Conservation (phyloP, 2,888 invertebrate species). For the Psylliodes chrysocephalus region DNA sequence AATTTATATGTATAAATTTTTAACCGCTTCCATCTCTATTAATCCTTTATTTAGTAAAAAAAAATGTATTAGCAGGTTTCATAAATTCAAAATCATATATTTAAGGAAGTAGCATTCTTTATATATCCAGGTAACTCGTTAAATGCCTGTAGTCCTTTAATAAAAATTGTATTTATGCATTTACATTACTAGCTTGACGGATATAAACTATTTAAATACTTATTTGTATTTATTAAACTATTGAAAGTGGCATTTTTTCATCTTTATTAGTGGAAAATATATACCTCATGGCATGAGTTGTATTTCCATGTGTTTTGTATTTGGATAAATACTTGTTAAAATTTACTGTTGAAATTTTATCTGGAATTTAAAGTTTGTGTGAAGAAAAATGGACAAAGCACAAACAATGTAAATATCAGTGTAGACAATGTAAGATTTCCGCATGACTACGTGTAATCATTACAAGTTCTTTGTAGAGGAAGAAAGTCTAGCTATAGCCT, state of each 20-base stretch:
- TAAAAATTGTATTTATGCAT: too few species aligned
- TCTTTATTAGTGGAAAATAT: conserved; percentile 32
- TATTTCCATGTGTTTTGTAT: conserved; percentile 40
- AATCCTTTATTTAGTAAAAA: too few species aligned
- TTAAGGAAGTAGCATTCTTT: too few species aligned
- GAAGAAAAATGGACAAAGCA: conserved; percentile 36
- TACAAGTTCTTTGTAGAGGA: neutral
- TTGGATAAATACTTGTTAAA: conserved; percentile 51
- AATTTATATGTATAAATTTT: too few species aligned
- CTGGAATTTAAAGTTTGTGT: conserved; percentile 42
- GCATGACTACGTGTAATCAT: conserved; percentile 23
- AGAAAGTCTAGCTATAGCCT: neutral
- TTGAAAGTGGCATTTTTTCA: conserved; percentile 8
- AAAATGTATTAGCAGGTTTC: too few species aligned
- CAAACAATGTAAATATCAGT: conserved; percentile 38
- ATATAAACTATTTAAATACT: too few species aligned
- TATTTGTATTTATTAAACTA: too few species aligned
- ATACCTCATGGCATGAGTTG: conserved; percentile 38
- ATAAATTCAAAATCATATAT: too few species aligned
- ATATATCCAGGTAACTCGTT: too few species aligned
- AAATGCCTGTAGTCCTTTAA: too few species aligned
- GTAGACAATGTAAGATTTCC: conserved; percentile 36
- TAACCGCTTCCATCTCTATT: too few species aligned
- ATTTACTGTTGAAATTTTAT: conserved; percentile 52
- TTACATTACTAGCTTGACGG: too few species aligned